Base-by-base conservation (phyloP, 2,113 vertebrate species). In the Hypomesus transpacificus region DNA sequence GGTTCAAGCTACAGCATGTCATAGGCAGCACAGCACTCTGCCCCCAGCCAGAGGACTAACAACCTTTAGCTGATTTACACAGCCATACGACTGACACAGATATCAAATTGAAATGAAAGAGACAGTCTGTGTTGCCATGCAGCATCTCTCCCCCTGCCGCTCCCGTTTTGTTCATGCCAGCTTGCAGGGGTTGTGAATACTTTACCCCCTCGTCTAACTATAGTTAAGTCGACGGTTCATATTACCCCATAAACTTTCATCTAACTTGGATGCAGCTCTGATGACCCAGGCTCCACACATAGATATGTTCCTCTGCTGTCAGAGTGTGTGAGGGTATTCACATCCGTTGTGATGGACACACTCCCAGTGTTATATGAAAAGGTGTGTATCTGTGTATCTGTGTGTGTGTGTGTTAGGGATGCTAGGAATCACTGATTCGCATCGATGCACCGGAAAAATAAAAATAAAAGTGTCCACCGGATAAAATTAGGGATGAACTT, bases 41-140 rank as follows among this genome's bases (percentile, higher is more conserved):
- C 64, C 22, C 59, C 53, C 26, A 11, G 58, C 22, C 64, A 17
- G 16, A 3, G 11, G 22, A 34, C 60, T 24, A 52, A 59, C 21
- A 7, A 46, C 39, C 39, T 9, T 13, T 13, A 46, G 9, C 7
- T 2, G 39, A 1, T 7, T 18, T n/a, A 61, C 68, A 57, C 28
- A 21, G 50, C 66, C 57, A 14, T 14, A 3, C 2, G 26, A 63
- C 61, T 63, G 28, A 31, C 54, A 70, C 75, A 77, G 80, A 78
- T 77, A 74, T 80, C 73, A 60, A 1, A 53, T 57, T 4, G 74
- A 82, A 65, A 21, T 76, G 50, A 54, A 24, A 54, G 67, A 84
- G 84, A 83, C 88, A 87, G 60, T 81, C 83, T 90, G 82, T 26
- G 70, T 60, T 75, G 62, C 66, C 51, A 46, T 51, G 70, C 69